A percentile compares a stretch with the other conserved stretches of the same genome.
Conservation (phyloP, 2,113 vertebrate genomes). For the Semnopithecus entellus region DNA sequence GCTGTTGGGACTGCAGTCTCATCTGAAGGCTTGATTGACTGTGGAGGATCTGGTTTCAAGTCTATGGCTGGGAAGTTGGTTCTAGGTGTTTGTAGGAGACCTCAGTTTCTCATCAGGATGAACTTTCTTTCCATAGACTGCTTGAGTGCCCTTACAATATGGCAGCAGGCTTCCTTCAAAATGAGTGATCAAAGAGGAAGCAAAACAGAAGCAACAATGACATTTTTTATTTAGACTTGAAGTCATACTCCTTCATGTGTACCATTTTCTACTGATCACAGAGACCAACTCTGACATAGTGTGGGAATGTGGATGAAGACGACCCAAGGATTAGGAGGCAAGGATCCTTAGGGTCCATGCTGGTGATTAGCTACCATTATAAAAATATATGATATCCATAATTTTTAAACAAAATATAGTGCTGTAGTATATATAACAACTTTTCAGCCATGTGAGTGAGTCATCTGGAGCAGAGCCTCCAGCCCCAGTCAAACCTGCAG, state of each 20-base stretch:
- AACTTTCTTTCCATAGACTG: neutral
- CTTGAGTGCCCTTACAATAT: neutral
- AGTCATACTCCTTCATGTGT: neutral
- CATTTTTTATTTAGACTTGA: neutral
- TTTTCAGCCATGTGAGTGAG: neutral
- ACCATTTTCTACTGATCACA: neutral
- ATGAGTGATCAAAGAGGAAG: neutral
- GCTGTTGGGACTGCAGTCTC: neutral
- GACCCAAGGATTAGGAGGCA: neutral
- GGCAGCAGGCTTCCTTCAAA: neutral
- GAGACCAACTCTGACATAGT: rapidly evolving
- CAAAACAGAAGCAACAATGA: neutral
- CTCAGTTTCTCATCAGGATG: neutral
- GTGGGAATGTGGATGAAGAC: neutral
- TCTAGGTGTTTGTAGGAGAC: neutral
- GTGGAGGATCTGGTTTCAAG: neutral
- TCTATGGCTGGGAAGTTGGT: neutral
- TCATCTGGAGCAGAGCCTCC: neutral
- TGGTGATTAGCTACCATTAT: neutral
- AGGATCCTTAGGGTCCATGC: neutral
- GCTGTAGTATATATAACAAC: neutral
- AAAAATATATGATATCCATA: neutral
- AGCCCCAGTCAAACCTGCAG: neutral
- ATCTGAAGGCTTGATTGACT: neutral
- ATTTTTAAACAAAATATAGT: neutral